A percentile compares a stretch with the other conserved stretches of the same genome.
phyloP scores from a whole-genome alignment of 2,888 invertebrate genomes.

The Cordylochernes scorpioides region DNA sequence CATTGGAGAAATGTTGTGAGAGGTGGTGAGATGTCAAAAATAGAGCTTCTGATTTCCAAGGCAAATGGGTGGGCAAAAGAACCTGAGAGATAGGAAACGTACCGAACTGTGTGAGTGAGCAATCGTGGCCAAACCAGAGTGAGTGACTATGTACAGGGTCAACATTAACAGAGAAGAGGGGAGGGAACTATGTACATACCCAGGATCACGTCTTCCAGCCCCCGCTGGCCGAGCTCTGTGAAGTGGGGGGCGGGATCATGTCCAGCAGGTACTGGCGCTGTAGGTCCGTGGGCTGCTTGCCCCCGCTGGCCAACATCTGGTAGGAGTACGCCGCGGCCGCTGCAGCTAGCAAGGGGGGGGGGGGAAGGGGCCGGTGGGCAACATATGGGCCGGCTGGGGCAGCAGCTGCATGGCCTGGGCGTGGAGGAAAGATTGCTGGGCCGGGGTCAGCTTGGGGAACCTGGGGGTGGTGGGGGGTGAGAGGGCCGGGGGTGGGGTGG shows the following conservation, averaged over 20 bases:
- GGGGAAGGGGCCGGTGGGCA: no score
- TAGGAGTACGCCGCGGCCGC: constrained; percentile 21
- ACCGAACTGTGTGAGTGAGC: not conserved
- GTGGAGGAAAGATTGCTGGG: constrained; percentile 13
- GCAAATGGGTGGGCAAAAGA: not conserved
- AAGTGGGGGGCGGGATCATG: constrained; percentile 46
- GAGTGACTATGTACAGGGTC: not conserved
- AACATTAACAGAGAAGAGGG: not conserved
- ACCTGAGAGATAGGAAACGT: not conserved
- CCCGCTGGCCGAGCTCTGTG: constrained; percentile 12
- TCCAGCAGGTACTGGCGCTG: constrained; percentile 86
- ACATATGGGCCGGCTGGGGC: constrained; percentile 46
- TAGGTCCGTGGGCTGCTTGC: constrained; percentile 22
- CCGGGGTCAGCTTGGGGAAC: constrained; percentile 5
- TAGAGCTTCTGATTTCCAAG: not conserved
- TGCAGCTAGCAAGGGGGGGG: no score
- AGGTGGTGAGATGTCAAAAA: no score
- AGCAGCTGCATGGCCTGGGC: constrained; percentile 22
- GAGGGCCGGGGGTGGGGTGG: constrained; percentile 18
- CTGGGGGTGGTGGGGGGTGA: constrained; percentile 10
- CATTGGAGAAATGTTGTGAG: no score
- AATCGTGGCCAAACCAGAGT: not conserved
- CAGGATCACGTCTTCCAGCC: constrained; percentile 14
- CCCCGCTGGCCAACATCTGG: constrained; percentile 18
- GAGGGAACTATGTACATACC: not conserved